Evolutionary conservation across 2,113 vertebrate genomes (phyloP), one percentile per base, ranked within the genome.

Genomic region (Phrynosoma blainvillii): DNA sequence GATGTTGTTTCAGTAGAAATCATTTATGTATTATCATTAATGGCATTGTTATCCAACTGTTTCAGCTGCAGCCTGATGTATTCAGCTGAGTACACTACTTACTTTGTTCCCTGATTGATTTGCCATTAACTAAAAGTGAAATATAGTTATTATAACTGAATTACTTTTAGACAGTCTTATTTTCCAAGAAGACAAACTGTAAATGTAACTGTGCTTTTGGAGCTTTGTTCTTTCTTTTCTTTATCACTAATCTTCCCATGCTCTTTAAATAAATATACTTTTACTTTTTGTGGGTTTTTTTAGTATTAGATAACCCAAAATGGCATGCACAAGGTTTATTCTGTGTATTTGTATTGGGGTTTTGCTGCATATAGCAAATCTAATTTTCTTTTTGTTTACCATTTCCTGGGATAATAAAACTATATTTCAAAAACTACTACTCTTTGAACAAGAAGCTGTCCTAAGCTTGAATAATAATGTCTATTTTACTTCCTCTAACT

Each of bases 401-500:
- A 78, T 74, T 36, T 84, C 78, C 75, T 66, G 40, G 89, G 79
- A 66, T 87, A 36, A 81, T 87, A 21, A 85, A 85, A 5, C 66
- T 79, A 54, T 66, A 89, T 14, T 36, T 84, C 12, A 54, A 8
- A 86, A 21, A n/a, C 40, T 30, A 30, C 30, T 47, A 16, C 52
- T 62, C 74, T 89, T 94, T 90, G 89, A 92, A 83, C 93, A 91
- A 89, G 66, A 92, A 70, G 74, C 92, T 79, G 81, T 90, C 84
- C 89, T 84, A 66, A 85, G 27, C 23, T 94, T 92, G 54, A 86
- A 40, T 66, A 68, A 56, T 85, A 81, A 85, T 92, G 84, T 91
- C 71, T n/a, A 36, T 0, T 77, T 87, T 86, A 87, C 90, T 74
- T 79, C 54, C 83, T 70, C 23, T 82, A n/a, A 79, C 83, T 90